phyloP scores from a whole-genome alignment of 2,888 invertebrate species.

The Euclidia mi region DNA sequence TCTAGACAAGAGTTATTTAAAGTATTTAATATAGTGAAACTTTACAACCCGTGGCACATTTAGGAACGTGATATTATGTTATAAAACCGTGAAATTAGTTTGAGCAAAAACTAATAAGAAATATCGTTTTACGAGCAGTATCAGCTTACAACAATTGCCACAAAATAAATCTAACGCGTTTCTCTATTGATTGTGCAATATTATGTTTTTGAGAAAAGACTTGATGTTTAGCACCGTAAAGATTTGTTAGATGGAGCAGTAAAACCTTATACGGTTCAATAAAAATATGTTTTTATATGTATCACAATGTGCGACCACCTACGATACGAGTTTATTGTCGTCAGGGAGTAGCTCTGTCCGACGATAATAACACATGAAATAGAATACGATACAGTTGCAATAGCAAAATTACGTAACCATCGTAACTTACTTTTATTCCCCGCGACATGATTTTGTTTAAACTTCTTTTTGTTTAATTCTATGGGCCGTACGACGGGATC shows the following conservation, averaged over 20 bases:
- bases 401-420: slow-evolving; percentile 39
- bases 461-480: slow-evolving; percentile 27
- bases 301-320: slow-evolving; percentile 77
- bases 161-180: slow-evolving; percentile 61
- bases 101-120: slow-evolving; percentile 38
- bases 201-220: slow-evolving; percentile 62
- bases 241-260: slow-evolving; percentile 75
- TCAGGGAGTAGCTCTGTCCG: slow-evolving; percentile 63
- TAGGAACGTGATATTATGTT: slow-evolving; percentile 16
- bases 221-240: slow-evolving; percentile 70
- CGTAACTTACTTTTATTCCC: slow-evolving; percentile 26
- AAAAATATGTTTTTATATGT: slow-evolving; percentile 80
- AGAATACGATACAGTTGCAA: slow-evolving; percentile 53
- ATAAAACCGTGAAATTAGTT: slow-evolving; percentile 17
- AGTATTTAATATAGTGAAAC: too few relatives aligned
- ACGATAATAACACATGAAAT: slow-evolving; percentile 68
- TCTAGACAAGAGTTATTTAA: too few relatives aligned
- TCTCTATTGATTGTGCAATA: slow-evolving; percentile 64
- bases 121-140: slow-evolving; percentile 33
- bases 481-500: slow-evolving; percentile 21
- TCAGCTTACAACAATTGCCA: slow-evolving; percentile 56
- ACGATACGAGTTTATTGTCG: slow-evolving; percentile 76
- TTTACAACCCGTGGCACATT: neutral
- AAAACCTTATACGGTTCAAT: slow-evolving; percentile 82
- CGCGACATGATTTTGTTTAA: slow-evolving; percentile 30